phyloP scores from a whole-genome alignment of 2,888 invertebrate species.

The Leptopilina myrica region DNA sequence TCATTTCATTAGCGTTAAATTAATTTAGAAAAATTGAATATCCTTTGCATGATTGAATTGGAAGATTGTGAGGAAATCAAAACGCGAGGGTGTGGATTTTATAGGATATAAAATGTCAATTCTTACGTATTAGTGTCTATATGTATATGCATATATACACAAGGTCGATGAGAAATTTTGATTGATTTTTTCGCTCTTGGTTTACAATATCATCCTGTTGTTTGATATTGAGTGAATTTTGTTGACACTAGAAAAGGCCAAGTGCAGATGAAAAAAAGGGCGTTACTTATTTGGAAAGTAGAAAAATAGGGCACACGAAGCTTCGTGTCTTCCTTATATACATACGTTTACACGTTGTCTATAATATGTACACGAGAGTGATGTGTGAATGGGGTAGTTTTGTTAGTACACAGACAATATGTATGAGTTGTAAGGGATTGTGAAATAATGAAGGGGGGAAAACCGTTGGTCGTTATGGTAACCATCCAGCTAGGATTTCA shows the following conservation, averaged over 20 bases:
- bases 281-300: not conserved
- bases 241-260: slow-evolving; percentile 23
- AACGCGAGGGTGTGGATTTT: not conserved
- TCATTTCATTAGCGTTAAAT: too few species aligned
- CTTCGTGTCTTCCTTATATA: not conserved
- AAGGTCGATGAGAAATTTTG: not conserved
- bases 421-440: slow-evolving; percentile 2
- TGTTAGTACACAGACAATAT: not conserved
- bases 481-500: slow-evolving; percentile 32
- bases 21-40: too few species aligned
- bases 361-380: too few species aligned
- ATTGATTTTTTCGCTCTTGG: slow-evolving; percentile 1
- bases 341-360: too few species aligned
- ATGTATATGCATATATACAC: too few species aligned
- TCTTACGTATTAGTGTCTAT: too few species aligned
- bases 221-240: slow-evolving; percentile 26
- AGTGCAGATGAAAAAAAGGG: slow-evolving; percentile 21
- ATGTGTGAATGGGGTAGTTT: slow-evolving; percentile 10
- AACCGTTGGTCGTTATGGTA: slow-evolving; percentile 32
- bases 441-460: slow-evolving; percentile 22
- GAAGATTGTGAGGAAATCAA: not conserved
- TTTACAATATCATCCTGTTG: not conserved
- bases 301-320: slow-evolving; percentile 27
- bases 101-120: too few species aligned
- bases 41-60: too few species aligned